Base-by-base conservation (phyloP, 2,888 invertebrate species). In the Frankliniella fusca region DNA sequence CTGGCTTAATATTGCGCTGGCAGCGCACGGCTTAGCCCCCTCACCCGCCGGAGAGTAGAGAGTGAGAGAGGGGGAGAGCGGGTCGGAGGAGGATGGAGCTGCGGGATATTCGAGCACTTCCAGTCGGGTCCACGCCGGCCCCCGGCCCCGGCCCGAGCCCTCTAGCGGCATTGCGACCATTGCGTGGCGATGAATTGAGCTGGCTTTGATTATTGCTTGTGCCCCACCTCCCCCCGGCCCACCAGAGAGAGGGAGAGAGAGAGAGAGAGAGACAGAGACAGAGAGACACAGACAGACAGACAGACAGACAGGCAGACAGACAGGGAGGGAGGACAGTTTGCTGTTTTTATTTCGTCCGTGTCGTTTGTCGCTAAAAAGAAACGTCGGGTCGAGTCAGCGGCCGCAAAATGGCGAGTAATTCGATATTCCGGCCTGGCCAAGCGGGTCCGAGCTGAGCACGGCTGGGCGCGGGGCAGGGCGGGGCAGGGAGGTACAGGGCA, bases 1-100 rank as follows among this genome's bases (percentile, higher is more conserved):
- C 61, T 61, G 61, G 61, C 61, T 61, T 61, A 61, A 61, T 61
- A 61, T 61, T 61, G 61, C 61, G 61, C n/a, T n/a, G 61, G 61
- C 61, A 61, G 61, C 61, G n/a, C 61, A 61, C n/a, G 61, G 61
- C 61, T 61, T 61, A 61, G 20, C 61, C 61, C 61, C 61, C 15
- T 61, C 61, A 11, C 11, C 61, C 61, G 11, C 61, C 61, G n/a
- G 61, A 61, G 54, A 54, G 54, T n/a, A 54, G 54, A 54, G 54
- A 54, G 54, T 18, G 54, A 54, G 54, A 54, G 61, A 61, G 61
- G n/a, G 61, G n/a, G 61, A 61, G 61, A 61, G 61, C 10, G 61
- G n/a, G 54, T 18, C 15, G 20, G 54, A 54, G 54, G 20, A 20
- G n/a, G 61, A 61, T 8, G n/a, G 61, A 61, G 15, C 12, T 5